These are phyloP conservation scores for Drosophila miranda DNA, from an alignment of 1,140 invertebrate genomes.

Conservation along the genomic window DNA sequence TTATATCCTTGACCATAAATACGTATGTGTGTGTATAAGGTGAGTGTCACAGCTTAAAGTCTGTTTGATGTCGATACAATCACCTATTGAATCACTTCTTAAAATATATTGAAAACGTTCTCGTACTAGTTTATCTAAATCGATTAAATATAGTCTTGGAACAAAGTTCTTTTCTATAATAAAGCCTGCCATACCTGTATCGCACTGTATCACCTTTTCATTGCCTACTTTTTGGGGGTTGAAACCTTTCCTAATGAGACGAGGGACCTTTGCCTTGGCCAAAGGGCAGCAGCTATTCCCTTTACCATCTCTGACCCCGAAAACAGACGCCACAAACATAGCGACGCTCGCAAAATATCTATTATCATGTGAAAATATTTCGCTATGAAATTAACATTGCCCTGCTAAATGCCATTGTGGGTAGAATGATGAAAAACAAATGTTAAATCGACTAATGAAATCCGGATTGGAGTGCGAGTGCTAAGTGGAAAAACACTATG, in stretches of 20 bases:
- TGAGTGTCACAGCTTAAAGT: neutral
- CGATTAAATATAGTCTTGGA: no score
- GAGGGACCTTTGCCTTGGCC: neutral
- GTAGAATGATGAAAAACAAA: constrained; percentile 25
- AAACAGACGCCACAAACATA: constrained; percentile 1
- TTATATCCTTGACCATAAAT: no score
- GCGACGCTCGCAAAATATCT: neutral
- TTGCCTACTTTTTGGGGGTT: constrained; percentile 28
- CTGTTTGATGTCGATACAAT: neutral
- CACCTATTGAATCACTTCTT: no score
- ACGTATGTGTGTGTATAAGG: no score
- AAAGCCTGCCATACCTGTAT: neutral
- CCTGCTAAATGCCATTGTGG: constrained; percentile 19
- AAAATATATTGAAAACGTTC: no score
- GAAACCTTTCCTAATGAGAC: constrained; percentile 3
- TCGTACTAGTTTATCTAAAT: no score
- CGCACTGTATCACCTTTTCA: constrained; percentile 1
- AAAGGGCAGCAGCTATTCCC: constrained; percentile 3
- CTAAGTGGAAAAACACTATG: constrained; percentile 41
- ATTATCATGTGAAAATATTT: constrained; percentile 23
- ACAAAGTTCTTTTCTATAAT: no score
- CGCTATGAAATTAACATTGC: constrained; percentile 30
- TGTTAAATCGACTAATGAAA: constrained; percentile 33
- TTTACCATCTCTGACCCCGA: constrained; percentile 10
- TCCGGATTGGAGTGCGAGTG: constrained; percentile 13